Evolutionary conservation across 2,888 invertebrate genomes (phyloP).

Genomic region (Scaeva pyrastri): DNA sequence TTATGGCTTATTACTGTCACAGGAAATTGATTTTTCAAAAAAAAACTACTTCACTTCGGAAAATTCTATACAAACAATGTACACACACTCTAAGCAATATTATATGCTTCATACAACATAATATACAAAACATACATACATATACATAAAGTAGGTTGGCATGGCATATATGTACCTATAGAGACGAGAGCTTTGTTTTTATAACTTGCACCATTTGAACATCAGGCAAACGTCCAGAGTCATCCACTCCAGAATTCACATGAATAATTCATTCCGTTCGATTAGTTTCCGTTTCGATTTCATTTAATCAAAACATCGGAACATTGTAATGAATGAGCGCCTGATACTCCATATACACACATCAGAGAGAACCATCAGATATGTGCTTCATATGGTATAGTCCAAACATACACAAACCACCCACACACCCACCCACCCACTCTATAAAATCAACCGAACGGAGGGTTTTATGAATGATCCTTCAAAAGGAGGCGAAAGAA

Average conservation of each 20-base stretch:
- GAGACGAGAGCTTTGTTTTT: constrained; percentile 58
- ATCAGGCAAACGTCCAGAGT: constrained; percentile 6
- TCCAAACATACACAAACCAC: constrained; percentile 13
- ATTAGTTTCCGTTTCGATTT: constrained; percentile 76
- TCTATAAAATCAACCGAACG: not conserved
- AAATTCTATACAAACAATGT: not conserved
- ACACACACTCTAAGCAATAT: constrained; percentile 13
- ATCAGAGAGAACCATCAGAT: not conserved
- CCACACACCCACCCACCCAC: not conserved
- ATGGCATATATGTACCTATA: not conserved
- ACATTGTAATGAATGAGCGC: constrained; percentile 74
- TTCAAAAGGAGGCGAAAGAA: constrained; percentile 66
- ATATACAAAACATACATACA: not conserved
- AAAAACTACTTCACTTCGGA: constrained; percentile 13
- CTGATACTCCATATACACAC: constrained; percentile 25
- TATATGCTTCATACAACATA: constrained; percentile 10
- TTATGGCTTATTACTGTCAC: constrained; percentile 64
- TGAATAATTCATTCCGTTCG: constrained; percentile 76
- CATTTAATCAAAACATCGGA: constrained; percentile 76
- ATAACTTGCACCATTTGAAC: constrained; percentile 60
- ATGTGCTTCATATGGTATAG: constrained; percentile 34
- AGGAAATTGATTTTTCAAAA: constrained; percentile 72
- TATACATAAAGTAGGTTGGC: constrained; percentile 10
- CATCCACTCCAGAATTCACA: constrained; percentile 73
- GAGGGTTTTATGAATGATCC: constrained; percentile 61